Base-by-base conservation (phyloP, 2,888 invertebrate species). In the Orthosia gothica region DNA sequence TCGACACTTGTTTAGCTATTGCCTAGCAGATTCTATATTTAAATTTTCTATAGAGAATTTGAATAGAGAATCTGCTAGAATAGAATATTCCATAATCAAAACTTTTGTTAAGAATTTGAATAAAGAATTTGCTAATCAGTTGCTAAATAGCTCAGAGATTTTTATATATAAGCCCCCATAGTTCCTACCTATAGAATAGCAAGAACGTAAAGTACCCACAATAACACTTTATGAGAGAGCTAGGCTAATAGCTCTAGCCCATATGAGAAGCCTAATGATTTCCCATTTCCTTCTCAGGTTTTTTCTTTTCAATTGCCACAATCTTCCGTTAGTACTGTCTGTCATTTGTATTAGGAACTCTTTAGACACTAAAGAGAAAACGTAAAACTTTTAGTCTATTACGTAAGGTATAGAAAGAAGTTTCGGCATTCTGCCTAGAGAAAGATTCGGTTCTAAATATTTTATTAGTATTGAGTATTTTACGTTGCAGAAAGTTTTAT, bases 231-330 rank as follows among this genome's bases (percentile, higher is more conserved):
- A 64, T 67, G 69, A 66, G 73, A 79, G 72, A 76, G 82, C 73
- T 45, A 58, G 65, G 20, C 45, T 82, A 82, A 69, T 81, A 62
- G 79, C 49, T 74, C 52, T 50, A 77, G 54, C n/a, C 71, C 55
- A 62, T 71, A 63, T 64, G 81, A 54, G 57, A 76, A 65, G 18
- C 62, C 50, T 74, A 73, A 82, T 76, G 71, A 81, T 83, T 82
- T 84, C 76, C 72, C 57, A 70, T 76, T 84, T 82, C 84, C 75
- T 76, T n/a, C 16, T 16, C 18, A 49, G 32, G 13, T 58, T 67
- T 68, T 54, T 68, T 32, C 18, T 49, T 64, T 78, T 54, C 49
- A 54, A 63, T 63, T 40, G 79, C 65, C 26, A n/a, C 70, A 49
- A n/a, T 68, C 77, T 76, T 70, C 82, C 55, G 70, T 47, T 40